Conservation (phyloP, 2,797 vertebrate species). For the Aeoliscus strigatus region DNA sequence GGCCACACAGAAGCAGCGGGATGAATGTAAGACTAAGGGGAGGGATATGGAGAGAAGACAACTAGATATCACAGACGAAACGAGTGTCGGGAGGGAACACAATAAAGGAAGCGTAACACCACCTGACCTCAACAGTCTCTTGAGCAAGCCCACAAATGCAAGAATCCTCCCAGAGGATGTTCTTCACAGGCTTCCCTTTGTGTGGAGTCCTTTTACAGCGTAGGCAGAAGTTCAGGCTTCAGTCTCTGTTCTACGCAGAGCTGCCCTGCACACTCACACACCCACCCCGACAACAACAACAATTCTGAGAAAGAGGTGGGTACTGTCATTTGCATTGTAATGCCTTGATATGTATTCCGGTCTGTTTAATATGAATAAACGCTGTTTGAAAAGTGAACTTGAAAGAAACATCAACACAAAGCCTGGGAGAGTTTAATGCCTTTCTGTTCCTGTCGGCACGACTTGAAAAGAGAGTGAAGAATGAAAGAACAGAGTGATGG, state of each 20-base stretch:
- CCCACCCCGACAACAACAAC: conserved; percentile 54
- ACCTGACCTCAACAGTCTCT: conserved; percentile 56
- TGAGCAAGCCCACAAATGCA: conserved; percentile 61
- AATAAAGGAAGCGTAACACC: conserved; percentile 53
- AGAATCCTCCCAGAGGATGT: conserved; percentile 71
- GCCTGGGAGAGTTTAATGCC: conserved; percentile 58
- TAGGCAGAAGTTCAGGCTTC: conserved; percentile 57
- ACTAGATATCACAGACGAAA: conserved; percentile 45
- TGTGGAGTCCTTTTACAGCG: conserved; percentile 55
- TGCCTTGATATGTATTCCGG: conserved; percentile 65
- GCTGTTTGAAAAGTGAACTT: conserved; percentile 70
- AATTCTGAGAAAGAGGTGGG: conserved; percentile 66
- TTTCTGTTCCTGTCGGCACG: conserved; percentile 68
- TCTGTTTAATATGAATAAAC: conserved; percentile 70
- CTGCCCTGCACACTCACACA: conserved; percentile 43
- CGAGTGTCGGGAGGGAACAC: conserved; percentile 27
- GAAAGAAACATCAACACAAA: conserved; percentile 73
- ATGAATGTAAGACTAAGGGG: conserved; percentile 23
- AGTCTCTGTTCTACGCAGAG: conserved; percentile 31
- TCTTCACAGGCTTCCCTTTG: conserved; percentile 66
- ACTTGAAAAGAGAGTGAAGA: conserved; percentile 79
- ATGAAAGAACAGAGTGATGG: conserved; percentile 34
- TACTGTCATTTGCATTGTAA: conserved; percentile 64
- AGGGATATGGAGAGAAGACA: conserved; percentile 26
- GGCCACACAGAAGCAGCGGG: conserved; percentile 33